phyloP scores from a whole-genome alignment of 2,113 vertebrate genomes.

The Anolis carolinensis region DNA sequence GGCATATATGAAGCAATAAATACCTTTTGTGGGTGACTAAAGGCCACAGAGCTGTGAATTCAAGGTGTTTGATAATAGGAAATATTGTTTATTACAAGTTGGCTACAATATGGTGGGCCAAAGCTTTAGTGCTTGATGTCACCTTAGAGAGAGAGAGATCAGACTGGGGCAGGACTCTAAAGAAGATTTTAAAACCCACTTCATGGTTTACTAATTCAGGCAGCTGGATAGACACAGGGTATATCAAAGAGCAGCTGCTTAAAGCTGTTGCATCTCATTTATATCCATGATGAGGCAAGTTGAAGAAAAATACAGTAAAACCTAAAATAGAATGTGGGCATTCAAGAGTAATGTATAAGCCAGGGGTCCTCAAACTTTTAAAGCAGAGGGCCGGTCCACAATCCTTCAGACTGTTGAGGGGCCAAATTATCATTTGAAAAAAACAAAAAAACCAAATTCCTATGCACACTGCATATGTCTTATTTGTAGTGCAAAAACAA shows the following conservation, averaged over 20 bases:
- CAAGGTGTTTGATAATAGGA: not conserved
- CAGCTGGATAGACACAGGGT: not conserved
- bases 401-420: too few species aligned
- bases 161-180: not conserved
- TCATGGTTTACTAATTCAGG: not conserved
- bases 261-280: not conserved
- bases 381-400: too few species aligned
- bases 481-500: too few species aligned
- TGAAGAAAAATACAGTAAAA: not conserved
- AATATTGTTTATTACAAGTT: slow-evolving; percentile 8
- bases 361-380: too few species aligned
- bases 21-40: slow-evolving; percentile 27
- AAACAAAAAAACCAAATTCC: too few species aligned
- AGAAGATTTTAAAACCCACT: not conserved
- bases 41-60: slow-evolving; percentile 7
- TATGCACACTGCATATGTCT: too few species aligned
- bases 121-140: not conserved
- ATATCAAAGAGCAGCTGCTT: not conserved
- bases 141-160: not conserved
- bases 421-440: too few species aligned
- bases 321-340: not conserved
- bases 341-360: not conserved
- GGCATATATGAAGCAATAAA: not conserved
- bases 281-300: not conserved
- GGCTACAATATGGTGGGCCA: not conserved